These are phyloP conservation scores for Calameuta filiformis DNA, from an alignment of 2,888 invertebrate genomes.

Conservation along the genomic window DNA sequence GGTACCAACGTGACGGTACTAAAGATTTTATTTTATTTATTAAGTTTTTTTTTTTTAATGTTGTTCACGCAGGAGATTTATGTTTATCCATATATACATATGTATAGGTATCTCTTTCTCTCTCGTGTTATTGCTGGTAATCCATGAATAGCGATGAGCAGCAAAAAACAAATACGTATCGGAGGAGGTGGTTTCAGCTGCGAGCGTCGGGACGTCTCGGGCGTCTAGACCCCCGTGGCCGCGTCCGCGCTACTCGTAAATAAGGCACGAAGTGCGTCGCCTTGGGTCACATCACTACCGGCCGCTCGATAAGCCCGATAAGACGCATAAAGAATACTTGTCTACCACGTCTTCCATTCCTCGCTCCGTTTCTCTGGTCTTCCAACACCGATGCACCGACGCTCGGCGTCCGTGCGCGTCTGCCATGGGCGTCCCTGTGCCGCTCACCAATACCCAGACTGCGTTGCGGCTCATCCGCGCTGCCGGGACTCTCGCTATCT, in stretches of 20 bases:
- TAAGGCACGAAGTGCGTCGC: conserved; percentile 33
- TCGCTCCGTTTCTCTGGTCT: conserved; percentile 35
- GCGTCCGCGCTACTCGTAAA: conserved; percentile 40
- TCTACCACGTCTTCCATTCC: conserved; percentile 41
- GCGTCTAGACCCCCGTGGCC: conserved; percentile 39
- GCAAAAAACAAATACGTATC: too few species aligned
- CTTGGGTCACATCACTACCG: conserved; percentile 52
- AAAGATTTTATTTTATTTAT: too few species aligned
- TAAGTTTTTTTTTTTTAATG: too few species aligned
- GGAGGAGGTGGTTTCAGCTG: not conserved
- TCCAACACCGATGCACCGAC: conserved; percentile 27
- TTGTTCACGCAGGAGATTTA: too few species aligned
- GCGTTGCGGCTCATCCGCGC: not conserved
- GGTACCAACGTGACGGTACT: too few species aligned
- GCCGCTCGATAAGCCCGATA: conserved; percentile 58
- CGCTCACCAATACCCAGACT: too few species aligned
- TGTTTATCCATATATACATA: too few species aligned
- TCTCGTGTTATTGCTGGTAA: too few species aligned
- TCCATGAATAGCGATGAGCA: too few species aligned
- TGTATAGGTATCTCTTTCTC: too few species aligned
- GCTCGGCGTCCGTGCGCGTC: too few species aligned
- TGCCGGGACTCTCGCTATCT: conserved; percentile 42
- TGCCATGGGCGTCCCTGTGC: too few species aligned
- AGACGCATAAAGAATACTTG: conserved; percentile 59
- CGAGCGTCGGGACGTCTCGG: not conserved